phyloP scores from a whole-genome alignment of 2,113 vertebrate species.

The Lethenteron reissneri region DNA sequence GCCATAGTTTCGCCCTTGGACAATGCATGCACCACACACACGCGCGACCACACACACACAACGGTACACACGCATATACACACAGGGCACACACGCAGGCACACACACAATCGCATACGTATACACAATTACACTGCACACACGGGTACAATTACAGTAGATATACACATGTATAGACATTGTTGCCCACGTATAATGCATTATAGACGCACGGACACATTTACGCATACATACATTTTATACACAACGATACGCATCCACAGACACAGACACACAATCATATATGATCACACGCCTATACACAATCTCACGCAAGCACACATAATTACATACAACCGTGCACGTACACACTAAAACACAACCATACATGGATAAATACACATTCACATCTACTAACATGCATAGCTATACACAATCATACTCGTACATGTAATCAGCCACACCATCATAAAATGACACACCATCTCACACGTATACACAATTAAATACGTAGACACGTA shows the following conservation, averaged over 20 bases:
- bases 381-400: background rate
- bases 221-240: background rate
- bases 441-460: background rate
- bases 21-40: background rate
- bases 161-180: background rate
- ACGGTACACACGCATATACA: background rate
- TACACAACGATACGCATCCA: background rate
- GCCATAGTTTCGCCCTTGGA: background rate
- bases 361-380: background rate
- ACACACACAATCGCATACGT: background rate
- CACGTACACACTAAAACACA: background rate
- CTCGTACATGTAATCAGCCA: background rate
- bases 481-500: background rate
- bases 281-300: background rate
- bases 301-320: background rate
- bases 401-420: background rate
- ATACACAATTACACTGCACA: background rate
- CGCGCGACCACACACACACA: background rate
- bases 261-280: background rate
- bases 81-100: background rate
- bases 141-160: background rate
- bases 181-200: background rate
- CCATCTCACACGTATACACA: background rate
- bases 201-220: background rate
- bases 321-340: background rate